A percentile compares a stretch with the other conserved stretches of the same genome.
These are phyloP conservation scores for Xestobium rufovillosum DNA, from an alignment of 2,888 invertebrate genomes.

Conservation along the genomic window DNA sequence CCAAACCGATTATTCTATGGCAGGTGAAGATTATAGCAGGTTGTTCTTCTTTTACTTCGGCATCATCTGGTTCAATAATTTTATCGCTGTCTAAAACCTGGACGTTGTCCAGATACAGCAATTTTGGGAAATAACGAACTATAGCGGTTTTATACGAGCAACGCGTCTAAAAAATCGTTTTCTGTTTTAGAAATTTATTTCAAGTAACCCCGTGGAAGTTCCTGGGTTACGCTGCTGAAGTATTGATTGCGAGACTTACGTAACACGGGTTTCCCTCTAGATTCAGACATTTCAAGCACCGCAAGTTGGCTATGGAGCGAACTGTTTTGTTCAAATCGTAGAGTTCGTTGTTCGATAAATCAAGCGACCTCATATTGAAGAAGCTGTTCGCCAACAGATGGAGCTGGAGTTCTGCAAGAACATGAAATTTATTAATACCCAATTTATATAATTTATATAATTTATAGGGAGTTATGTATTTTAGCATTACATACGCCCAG, in stretches of 20 bases:
- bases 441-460: too few species aligned
- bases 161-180: conserved; percentile 39
- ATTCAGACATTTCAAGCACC: conserved; percentile 42
- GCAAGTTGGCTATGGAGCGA: conserved; percentile 40
- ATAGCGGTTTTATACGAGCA: conserved; percentile 45
- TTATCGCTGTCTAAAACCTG: conserved; percentile 40
- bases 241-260: conserved; percentile 36
- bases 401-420: conserved; percentile 32
- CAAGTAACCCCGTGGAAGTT: too few species aligned
- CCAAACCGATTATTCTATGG: conserved; percentile 47
- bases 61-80: conserved; percentile 14
- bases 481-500: too few species aligned
- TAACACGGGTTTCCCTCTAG: conserved; percentile 54
- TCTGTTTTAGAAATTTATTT: too few species aligned
- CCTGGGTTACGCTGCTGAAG: neutral
- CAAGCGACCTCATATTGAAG: conserved; percentile 36
- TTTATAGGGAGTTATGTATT: too few species aligned
- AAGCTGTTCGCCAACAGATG: conserved; percentile 31
- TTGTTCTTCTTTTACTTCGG: conserved; percentile 37
- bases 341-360: conserved; percentile 55
- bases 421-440: too few species aligned
- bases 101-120: conserved; percentile 48
- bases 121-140: conserved; percentile 39
- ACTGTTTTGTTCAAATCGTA: too few species aligned
- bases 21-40: conserved; percentile 46